phyloP scores from a whole-genome alignment of 2,888 invertebrate species.

The Patella depressa region DNA sequence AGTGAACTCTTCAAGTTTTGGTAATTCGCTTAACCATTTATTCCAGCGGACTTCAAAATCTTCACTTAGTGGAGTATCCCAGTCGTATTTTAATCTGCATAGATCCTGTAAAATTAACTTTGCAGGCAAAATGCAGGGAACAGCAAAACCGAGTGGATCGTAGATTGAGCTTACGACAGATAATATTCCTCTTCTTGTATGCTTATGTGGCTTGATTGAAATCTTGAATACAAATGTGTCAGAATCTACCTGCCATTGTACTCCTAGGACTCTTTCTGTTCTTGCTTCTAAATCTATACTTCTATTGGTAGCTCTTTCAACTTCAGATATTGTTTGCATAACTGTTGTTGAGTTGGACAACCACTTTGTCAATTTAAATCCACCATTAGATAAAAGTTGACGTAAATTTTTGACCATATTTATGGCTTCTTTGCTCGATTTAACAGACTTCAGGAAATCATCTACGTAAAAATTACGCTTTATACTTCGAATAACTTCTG shows the following conservation, averaged over 20 bases:
- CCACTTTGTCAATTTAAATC: slow-evolving; percentile 28
- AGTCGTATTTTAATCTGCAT: slow-evolving; percentile 21
- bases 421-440: slow-evolving; percentile 14
- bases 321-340: slow-evolving; percentile 19
- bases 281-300: slow-evolving; percentile 17
- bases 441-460: slow-evolving; percentile 31
- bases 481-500: slow-evolving; percentile 1
- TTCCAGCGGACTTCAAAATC: slow-evolving; percentile 25
- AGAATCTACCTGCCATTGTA: slow-evolving; percentile 21
- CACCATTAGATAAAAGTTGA: slow-evolving; percentile 13
- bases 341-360: slow-evolving; percentile 20
- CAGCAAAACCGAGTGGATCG: no score
- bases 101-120: slow-evolving; percentile 32
- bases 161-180: slow-evolving; percentile 6
- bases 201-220: slow-evolving; percentile 8
- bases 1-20: background rate
- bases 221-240: slow-evolving; percentile 25
- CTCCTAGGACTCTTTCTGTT: slow-evolving; percentile 29
- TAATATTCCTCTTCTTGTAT: slow-evolving; percentile 20
- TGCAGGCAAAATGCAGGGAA: slow-evolving; percentile 8
- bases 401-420: slow-evolving; percentile 19
- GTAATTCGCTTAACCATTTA: slow-evolving; percentile 20
- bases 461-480: slow-evolving; percentile 32
- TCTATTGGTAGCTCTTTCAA: slow-evolving; percentile 11
- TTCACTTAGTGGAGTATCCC: slow-evolving; percentile 30